Conservation (phyloP, 2,888 invertebrate species). For the Labia minor region DNA sequence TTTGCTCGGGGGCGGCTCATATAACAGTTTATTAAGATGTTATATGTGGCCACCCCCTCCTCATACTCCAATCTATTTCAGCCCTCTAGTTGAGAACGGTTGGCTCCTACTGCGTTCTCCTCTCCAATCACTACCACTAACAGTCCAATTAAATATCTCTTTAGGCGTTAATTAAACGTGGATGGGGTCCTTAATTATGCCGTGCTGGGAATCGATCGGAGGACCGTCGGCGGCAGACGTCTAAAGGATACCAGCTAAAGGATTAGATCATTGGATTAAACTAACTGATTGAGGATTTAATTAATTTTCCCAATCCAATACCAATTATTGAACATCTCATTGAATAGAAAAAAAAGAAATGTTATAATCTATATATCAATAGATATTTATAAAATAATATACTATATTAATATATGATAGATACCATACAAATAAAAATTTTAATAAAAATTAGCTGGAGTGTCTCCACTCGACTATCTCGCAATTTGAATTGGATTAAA, state of each 20-base stretch:
- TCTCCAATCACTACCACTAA: background rate
- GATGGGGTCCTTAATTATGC: conserved; percentile 1
- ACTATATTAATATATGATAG: too few relatives aligned
- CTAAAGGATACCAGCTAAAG: background rate
- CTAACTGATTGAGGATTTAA: background rate
- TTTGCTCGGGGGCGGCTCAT: background rate
- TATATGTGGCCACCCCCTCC: background rate
- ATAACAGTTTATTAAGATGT: conserved; percentile 1
- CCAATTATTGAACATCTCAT: too few relatives aligned
- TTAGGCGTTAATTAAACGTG: conserved; percentile 8
- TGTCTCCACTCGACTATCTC: too few relatives aligned
- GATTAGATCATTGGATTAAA: conserved; percentile 13
- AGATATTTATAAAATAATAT: too few relatives aligned
- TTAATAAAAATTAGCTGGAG: too few relatives aligned
- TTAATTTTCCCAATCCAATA: conserved; percentile 13
- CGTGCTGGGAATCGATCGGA: background rate
- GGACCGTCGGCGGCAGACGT: background rate
- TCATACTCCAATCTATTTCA: background rate
- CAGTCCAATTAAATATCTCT: conserved; percentile 5
- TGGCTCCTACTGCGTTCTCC: too few relatives aligned
- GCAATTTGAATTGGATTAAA: too few relatives aligned
- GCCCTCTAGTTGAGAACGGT: too few relatives aligned
- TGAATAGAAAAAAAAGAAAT: too few relatives aligned
- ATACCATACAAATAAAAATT: too few relatives aligned
- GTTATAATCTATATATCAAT: too few relatives aligned